Conservation (phyloP, 2,113 vertebrate genomes). For the Zapornia atra region DNA sequence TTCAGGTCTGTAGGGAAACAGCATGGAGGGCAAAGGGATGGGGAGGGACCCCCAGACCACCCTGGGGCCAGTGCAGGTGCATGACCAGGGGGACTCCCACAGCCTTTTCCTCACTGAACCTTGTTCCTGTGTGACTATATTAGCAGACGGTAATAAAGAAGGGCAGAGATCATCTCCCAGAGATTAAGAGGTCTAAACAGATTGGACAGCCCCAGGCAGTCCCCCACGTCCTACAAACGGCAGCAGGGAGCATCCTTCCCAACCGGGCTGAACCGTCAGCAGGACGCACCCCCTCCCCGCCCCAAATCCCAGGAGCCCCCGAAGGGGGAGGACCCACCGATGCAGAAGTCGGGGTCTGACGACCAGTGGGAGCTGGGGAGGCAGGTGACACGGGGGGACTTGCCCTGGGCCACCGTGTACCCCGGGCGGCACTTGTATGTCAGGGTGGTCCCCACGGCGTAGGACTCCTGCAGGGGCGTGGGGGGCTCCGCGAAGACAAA, state of each 20-base stretch:
- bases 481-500: neutral
- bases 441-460: accelerated
- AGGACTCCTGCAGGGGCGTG: accelerated
- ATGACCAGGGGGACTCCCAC: accelerated
- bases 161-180: neutral
- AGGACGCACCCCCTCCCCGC: accelerated
- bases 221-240: neutral
- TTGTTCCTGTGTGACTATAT: accelerated
- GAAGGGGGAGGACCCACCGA: neutral
- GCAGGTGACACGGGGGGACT: neutral
- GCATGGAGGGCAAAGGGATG: accelerated
- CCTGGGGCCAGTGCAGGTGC: too few species aligned
- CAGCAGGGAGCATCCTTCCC: accelerated
- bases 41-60: accelerated
- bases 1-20: accelerated
- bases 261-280: accelerated
- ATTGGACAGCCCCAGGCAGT: too few species aligned
- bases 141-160: neutral
- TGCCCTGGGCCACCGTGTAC: accelerated
- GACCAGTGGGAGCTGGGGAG: neutral
- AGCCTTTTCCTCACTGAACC: accelerated
- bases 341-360: neutral
- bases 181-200: accelerated
- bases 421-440: neutral
- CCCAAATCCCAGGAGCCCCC: accelerated